phyloP scores from a whole-genome alignment of 1,140 invertebrate species.

The Tetragnatha versicolor region DNA sequence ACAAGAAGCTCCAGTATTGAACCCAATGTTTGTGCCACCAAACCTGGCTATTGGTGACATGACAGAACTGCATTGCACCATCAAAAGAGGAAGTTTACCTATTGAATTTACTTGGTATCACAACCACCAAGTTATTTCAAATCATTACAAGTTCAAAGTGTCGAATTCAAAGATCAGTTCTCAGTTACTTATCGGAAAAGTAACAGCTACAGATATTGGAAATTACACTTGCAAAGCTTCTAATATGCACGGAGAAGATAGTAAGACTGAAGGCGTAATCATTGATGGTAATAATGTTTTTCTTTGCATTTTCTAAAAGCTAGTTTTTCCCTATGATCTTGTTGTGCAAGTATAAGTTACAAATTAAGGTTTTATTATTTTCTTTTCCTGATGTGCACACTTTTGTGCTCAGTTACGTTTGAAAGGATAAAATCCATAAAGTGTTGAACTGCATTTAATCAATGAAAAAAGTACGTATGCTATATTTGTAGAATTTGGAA shows the following conservation, averaged over 20 bases:
- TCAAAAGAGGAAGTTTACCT: slow-evolving; percentile 50
- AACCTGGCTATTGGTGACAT: slow-evolving; percentile 30
- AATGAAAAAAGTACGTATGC: too few species aligned
- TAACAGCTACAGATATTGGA: slow-evolving; percentile 22
- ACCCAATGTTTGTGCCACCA: slow-evolving; percentile 44
- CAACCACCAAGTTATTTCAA: not conserved
- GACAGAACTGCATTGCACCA: slow-evolving; percentile 30
- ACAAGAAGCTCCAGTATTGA: slow-evolving; percentile 11
- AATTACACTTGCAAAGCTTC: slow-evolving; percentile 33
- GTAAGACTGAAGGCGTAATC: slow-evolving; percentile 10
- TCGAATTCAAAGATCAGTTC: slow-evolving; percentile 16
- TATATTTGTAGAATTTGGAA: too few species aligned
- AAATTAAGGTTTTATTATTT: too few species aligned
- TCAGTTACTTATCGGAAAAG: slow-evolving; percentile 15
- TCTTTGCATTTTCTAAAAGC: too few species aligned
- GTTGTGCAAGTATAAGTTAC: too few species aligned
- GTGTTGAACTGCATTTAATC: too few species aligned
- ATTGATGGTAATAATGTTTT: slow-evolving; percentile 40
- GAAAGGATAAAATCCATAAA: too few species aligned
- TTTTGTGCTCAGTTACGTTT: not conserved
- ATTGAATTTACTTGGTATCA: slow-evolving; percentile 46
- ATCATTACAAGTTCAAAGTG: slow-evolving; percentile 23
- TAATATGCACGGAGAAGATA: slow-evolving; percentile 24
- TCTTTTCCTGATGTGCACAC: too few species aligned
- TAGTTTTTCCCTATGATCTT: too few species aligned